Conservation (phyloP, 2,797 vertebrate species). For the Emys orbicularis region DNA sequence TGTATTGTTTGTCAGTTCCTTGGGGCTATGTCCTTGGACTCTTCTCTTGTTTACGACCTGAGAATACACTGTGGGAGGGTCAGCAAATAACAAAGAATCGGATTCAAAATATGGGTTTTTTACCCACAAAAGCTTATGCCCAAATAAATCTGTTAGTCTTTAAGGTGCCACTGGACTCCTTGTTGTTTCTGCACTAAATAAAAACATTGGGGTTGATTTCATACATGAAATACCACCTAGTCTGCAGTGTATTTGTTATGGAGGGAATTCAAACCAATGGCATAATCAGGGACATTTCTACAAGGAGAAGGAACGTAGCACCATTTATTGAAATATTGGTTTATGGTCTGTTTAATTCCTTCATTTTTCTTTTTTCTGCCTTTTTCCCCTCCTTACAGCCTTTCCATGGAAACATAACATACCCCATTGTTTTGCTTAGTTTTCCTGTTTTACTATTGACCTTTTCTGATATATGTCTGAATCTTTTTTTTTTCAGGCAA, state of each 20-base stretch:
- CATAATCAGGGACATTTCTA: neutral
- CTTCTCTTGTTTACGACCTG: neutral
- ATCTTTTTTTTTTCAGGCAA: constrained; percentile 70
- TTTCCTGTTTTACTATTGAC: constrained; percentile 66
- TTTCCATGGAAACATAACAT: constrained; percentile 74
- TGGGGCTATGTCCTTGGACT: neutral
- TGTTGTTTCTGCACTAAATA: neutral
- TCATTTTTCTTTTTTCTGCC: neutral
- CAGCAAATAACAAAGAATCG: neutral
- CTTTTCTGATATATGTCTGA: constrained; percentile 65
- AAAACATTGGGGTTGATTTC: accelerated
- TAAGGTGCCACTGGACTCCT: too few species aligned
- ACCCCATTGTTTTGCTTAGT: constrained; percentile 70
- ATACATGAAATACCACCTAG: neutral
- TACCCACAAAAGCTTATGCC: too few species aligned
- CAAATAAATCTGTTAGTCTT: too few species aligned
- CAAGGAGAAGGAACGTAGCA: neutral
- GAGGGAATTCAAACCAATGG: neutral
- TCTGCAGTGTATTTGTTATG: neutral
- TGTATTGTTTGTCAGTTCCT: neutral
- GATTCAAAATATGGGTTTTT: neutral
- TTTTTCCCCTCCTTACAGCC: constrained; percentile 46
- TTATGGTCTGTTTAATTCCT: constrained; percentile 41
- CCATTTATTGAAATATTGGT: neutral
- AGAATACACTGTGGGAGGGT: neutral